A percentile compares a stretch with the other conserved stretches of the same genome.
These are phyloP conservation scores for Platypus cylindrus DNA, from an alignment of 2,888 invertebrate species.

Conservation along the genomic window DNA sequence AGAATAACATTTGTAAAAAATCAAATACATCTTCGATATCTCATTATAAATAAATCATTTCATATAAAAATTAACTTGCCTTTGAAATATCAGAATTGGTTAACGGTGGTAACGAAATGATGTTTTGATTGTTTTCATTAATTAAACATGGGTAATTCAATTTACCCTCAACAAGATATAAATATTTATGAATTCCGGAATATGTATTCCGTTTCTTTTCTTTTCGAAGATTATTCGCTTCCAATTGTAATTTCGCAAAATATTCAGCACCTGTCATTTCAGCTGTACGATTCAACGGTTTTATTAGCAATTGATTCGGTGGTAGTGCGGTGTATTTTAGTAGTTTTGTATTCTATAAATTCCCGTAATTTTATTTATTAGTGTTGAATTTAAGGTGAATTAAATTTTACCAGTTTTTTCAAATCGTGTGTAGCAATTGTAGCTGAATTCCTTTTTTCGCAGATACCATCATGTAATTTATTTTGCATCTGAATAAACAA, in stretches of 20 bases:
- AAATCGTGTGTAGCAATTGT: constrained; percentile 80
- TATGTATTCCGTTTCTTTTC: constrained; percentile 73
- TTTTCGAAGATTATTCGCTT: constrained; percentile 68
- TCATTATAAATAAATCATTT: too few species aligned
- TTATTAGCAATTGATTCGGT: constrained; percentile 51
- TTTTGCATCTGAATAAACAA: constrained; percentile 72
- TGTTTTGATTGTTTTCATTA: constrained; percentile 48
- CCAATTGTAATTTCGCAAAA: constrained; percentile 53
- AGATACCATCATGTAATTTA: constrained; percentile 60
- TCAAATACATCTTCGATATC: too few species aligned
- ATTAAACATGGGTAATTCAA: constrained; percentile 58
- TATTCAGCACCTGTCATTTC: constrained; percentile 53
- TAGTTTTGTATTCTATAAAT: not conserved
- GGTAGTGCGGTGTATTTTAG: constrained; percentile 54
- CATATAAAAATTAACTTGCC: too few species aligned
- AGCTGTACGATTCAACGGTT: constrained; percentile 49
- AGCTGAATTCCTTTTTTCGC: constrained; percentile 63
- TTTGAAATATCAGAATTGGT: constrained; percentile 74
- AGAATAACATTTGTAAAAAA: too few species aligned
- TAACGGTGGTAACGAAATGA: constrained; percentile 77
- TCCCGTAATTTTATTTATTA: not conserved
- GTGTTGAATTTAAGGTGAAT: constrained; percentile 10
- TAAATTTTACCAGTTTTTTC: constrained; percentile 43
- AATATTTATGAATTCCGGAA: constrained; percentile 73
- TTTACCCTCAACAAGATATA: constrained; percentile 66